Base-by-base conservation (phyloP, 2,797 vertebrate species). In the Malacoraja senta region DNA sequence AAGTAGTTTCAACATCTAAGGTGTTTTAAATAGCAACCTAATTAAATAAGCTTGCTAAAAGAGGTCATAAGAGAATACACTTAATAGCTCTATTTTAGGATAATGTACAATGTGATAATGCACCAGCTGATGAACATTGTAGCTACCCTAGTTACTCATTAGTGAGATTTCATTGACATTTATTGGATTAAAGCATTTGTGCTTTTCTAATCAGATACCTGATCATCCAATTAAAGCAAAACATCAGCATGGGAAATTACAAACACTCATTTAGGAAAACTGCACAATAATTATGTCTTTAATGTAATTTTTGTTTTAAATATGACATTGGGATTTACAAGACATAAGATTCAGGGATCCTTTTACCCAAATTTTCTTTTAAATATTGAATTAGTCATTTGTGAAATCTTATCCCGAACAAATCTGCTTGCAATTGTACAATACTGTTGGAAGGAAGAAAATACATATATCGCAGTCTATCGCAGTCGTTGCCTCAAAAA, bases 21-120 rank as follows among this genome's bases (percentile, higher is more conserved):
- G 84, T 61, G 65, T 65, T 68, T 88, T 65, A 88, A 65, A 88
- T 88, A 32, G 61, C 61, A 35, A 65, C 19, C 84, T 88, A 88
- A 88, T 88, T 88, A 88, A 88, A 65, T 65, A 19, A 63, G 63
- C 58, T 29, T 86, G 29, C 83, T 86, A 61, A 86, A 86, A 86
- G 83, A 63, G 58, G 29, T 88, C 84, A 88, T 32, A 19, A 63
- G 13, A 88, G 84, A 86, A 86, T 65, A 17, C 65, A 15, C 13
- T 35, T 88, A 88, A 65, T 88, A 65, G 84, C 61, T 32, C 84
- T 88, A 88, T 35, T 88, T 88, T 65, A 65, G 65, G 61, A 86
- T 7, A 12, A 65, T 65, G 61, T 65, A 88, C n/a, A 84, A 29
- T 29, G 32, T 88, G 65, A 86, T 63, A 17, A 17, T 13, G 17